Evolutionary conservation across 2,797 vertebrate species (phyloP), one percentile per base, ranked within the genome.

Genomic region (Jordanella pulchra): DNA sequence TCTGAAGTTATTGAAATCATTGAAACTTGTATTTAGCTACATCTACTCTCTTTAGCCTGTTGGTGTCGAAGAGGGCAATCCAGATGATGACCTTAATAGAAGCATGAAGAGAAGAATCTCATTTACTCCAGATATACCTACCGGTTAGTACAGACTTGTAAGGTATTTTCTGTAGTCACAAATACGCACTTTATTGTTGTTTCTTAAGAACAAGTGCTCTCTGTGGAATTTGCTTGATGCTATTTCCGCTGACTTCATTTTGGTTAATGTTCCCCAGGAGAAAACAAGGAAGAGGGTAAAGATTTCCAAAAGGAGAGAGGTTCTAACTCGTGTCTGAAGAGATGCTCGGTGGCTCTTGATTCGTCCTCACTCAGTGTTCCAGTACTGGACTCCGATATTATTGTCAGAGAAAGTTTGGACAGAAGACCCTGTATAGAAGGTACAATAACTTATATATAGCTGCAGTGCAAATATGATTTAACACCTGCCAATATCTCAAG

Each of bases 81-180:
- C 90, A 3, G 96, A 96, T 32, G 94, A 81, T 65, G 96, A 96
- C 79, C 93, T 92, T 39, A 94, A 91, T 81, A 94, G 94, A 68
- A 92, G 87, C 85, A 95, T 95, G 83, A 95, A 97, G 85, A 94
- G 96, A 84, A 96, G 96, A 92, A 94, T 96, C 82, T 99, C 97
- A 67, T 97, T 97, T 89, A 97, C 97, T 84, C 94, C 94, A 75
- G 96, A 96, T 93, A 84, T 90, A 63, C 91, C 96, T 44, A 94
- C 95, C 95, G 96, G 98, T 98, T 93, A 95, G 92, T 86, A 67
- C 35, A 27, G 39, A 56, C 32, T 73, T 58, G 67, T 67, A 77
- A 30, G 28, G 28, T 12, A 47, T 42, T 53, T 50, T 77, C 68
- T 69, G 47, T 10, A 7, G 27, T 65, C 42, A 18, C 61, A 74